These are phyloP conservation scores for Gymnocheta viridis DNA, from an alignment of 2,888 invertebrate species.

Conservation along the genomic window DNA sequence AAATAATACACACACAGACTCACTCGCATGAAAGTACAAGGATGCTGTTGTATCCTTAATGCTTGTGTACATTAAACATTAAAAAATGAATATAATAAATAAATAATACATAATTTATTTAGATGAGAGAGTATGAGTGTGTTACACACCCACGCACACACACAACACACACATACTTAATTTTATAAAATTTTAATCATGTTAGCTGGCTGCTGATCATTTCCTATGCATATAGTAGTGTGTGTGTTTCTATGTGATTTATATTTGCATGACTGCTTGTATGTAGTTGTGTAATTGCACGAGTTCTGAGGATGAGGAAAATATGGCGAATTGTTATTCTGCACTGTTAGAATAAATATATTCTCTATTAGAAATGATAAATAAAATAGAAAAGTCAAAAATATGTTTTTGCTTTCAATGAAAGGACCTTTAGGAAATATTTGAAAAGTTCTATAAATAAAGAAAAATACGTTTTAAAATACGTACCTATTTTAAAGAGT, in stretches of 20 bases:
- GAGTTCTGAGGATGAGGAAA: background rate
- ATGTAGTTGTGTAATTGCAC: background rate
- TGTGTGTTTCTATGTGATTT: constrained; percentile 6
- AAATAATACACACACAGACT: constrained; percentile 1
- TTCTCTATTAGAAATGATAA: background rate
- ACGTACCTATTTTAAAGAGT: background rate
- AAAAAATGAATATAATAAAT: constrained; percentile 33
- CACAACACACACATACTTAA: constrained; percentile 18
- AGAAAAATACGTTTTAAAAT: background rate
- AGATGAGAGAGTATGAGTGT: constrained; percentile 3
- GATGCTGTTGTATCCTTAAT: constrained; percentile 27
- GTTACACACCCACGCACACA: background rate
- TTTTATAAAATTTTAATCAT: constrained; percentile 54
- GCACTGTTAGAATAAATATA: background rate
- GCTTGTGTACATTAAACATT: constrained; percentile 26
- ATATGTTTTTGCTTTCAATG: background rate
- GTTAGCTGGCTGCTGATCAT: constrained; percentile 39
- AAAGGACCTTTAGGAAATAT: background rate
- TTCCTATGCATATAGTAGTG: constrained; percentile 15
- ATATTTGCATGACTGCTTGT: background rate
- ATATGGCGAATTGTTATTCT: constrained; percentile 12
- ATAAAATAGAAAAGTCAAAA: background rate
- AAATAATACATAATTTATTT: constrained; percentile 53
- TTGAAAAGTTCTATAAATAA: background rate
- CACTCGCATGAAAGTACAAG: constrained; percentile 6